Evolutionary conservation across 2,113 vertebrate species (phyloP).

Genomic region (Phodopus roborovskii): DNA sequence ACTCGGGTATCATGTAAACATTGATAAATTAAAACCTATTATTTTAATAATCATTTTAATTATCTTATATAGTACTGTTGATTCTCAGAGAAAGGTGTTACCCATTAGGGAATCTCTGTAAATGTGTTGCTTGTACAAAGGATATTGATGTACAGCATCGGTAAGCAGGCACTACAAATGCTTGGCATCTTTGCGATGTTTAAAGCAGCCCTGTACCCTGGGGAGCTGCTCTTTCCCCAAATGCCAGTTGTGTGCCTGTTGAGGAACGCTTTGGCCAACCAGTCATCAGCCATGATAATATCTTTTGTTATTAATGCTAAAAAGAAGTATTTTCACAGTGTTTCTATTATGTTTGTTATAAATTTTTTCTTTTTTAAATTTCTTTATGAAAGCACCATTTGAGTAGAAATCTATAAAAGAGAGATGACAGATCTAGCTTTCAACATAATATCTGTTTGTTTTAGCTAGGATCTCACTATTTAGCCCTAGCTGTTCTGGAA

Average conservation of each 20-base stretch:
- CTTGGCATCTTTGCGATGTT: not conserved
- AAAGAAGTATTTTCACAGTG: not conserved
- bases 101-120: not conserved
- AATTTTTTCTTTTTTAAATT: not conserved
- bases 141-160: not conserved
- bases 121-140: not conserved
- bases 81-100: not conserved
- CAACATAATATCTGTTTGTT: constrained; percentile 14
- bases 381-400: not conserved
- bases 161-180: not conserved
- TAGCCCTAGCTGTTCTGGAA: not conserved
- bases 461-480: not conserved
- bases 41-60: not conserved
- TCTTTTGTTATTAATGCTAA: not conserved
- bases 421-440: not conserved
- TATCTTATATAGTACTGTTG: not conserved
- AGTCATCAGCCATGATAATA: not conserved
- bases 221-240: not conserved
- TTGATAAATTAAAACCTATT: not conserved
- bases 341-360: not conserved
- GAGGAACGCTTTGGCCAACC: not conserved
- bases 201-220: too few species aligned
- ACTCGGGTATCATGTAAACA: not conserved
- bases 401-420: constrained; percentile 4
- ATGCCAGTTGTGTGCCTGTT: not conserved